These are phyloP conservation scores for Auanema freiburgensis DNA, from an alignment of 2,888 invertebrate species.

Conservation along the genomic window DNA sequence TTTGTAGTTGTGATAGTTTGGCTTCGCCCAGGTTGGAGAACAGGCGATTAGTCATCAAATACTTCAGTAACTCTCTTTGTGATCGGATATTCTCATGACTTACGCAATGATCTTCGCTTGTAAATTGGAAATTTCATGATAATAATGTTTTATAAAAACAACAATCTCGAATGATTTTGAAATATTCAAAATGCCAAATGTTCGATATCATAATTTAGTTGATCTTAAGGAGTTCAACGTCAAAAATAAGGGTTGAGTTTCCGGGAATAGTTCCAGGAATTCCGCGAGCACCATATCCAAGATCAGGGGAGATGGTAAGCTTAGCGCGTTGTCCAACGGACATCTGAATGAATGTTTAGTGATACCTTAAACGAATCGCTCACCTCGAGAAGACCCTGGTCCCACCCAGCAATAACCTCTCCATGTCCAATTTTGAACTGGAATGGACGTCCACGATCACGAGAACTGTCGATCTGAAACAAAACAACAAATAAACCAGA, in stretches of 20 bases:
- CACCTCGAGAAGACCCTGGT: slow-evolving; percentile 89
- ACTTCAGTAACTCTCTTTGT: too few species aligned
- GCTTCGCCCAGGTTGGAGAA: slow-evolving; percentile 14
- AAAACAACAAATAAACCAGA: too few species aligned
- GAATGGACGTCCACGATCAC: slow-evolving; percentile 90
- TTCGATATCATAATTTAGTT: too few species aligned
- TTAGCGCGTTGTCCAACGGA: slow-evolving; percentile 90
- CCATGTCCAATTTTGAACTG: slow-evolving; percentile 91
- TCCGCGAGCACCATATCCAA: slow-evolving; percentile 81
- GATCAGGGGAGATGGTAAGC: slow-evolving; percentile 90
- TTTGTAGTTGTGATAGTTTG: slow-evolving; percentile 14
- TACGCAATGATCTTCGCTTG: too few species aligned
- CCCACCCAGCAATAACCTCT: slow-evolving; percentile 85
- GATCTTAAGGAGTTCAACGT: slow-evolving; percentile 89
- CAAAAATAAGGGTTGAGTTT: slow-evolving; percentile 89
- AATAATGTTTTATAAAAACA: too few species aligned
- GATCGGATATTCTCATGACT: too few species aligned
- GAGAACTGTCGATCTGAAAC: slow-evolving; percentile 83
- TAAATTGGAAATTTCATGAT: too few species aligned
- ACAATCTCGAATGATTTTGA: too few species aligned
- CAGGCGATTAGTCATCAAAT: not conserved
- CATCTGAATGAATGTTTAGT: slow-evolving; percentile 78
- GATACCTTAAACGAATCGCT: slow-evolving; percentile 11
- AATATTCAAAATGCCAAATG: too few species aligned
- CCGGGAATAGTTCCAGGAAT: slow-evolving; percentile 77